Evolutionary conservation across 2,888 invertebrate species (phyloP), one percentile per base, ranked within the genome.

Genomic region (Syrphus vitripennis): DNA sequence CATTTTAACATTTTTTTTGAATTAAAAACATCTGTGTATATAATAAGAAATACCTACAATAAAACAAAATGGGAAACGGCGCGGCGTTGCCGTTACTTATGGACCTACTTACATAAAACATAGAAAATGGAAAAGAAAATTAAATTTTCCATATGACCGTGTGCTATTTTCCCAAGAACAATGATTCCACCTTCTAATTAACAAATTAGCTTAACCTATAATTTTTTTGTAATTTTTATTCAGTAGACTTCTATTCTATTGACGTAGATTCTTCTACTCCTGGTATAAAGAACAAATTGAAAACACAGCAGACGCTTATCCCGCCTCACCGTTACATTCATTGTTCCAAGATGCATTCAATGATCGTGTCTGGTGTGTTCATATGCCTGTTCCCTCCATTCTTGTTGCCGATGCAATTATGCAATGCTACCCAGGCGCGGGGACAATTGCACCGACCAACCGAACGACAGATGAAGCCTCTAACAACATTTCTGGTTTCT

Each of bases 401-500:
- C 57, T 42, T 42, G 42, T 70, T 45, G 7, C 1, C 9, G 40
- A 74, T 50, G 45, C 65, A 74, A 69, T 86, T 86, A 78, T 82
- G 82, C 26, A 82, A 82, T n/a, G n/a, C n/a, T n/a, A n/a, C n/a
- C 59, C 74, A 42, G 63, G 74, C 50, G 63, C 70, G 42, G 65
- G 19, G 72, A 74, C 74, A 82, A 80, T 67, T 75, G 14, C 65
- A 67, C 55, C 45, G 34, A 31, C 40, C 16, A 19, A 45, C 19
- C 21, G 34, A 16, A 21, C 10, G 29, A 45, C 63, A 26, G 40
- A 61, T 69, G 72, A 61, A 81, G 61, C 75, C 19, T 50, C 50
- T 59, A 37, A 50, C 75, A 76, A 37, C 78, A 67, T 79, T 83
- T 79, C 79, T 79, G 83, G 71, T 82, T 74, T 74, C 70, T 72